Conservation (phyloP, 1,140 invertebrate genomes). For the Cydia splendana region DNA sequence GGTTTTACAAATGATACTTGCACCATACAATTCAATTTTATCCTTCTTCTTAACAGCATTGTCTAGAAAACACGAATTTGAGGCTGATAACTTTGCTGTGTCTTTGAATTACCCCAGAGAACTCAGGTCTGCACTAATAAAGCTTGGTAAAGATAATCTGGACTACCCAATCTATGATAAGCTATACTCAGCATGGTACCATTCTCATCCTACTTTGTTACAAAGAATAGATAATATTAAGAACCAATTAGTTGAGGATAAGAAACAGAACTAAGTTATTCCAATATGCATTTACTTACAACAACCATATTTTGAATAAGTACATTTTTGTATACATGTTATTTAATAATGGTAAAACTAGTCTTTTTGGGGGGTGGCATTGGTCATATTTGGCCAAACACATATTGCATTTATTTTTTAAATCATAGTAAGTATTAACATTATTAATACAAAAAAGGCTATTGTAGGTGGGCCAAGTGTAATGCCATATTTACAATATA, state of each 20-base stretch:
- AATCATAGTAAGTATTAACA: no score
- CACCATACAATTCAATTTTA: conserved; percentile 95
- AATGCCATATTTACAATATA: not conserved
- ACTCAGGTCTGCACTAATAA: conserved; percentile 91
- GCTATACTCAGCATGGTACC: conserved; percentile 95
- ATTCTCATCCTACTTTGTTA: conserved; percentile 97
- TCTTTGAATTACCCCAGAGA: conserved; percentile 86
- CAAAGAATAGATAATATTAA: conserved; percentile 92
- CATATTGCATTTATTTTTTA: not conserved
- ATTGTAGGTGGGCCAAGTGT: not conserved
- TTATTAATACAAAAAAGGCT: not conserved
- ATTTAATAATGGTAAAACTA: not conserved
- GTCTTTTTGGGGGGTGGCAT: not conserved
- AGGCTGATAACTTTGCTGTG: conserved; percentile 97
- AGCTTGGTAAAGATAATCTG: conserved; percentile 97
- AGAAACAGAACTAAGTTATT: conserved; percentile 45
- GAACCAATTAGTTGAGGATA: conserved; percentile 68
- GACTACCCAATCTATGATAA: conserved; percentile 95
- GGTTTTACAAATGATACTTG: conserved; percentile 94
- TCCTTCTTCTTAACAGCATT: conserved; percentile 85
- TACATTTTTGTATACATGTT: conserved; percentile 22
- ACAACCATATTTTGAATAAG: not conserved
- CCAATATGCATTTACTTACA: conserved; percentile 22
- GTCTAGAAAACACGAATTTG: conserved; percentile 93
- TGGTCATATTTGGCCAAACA: not conserved